These are phyloP conservation scores for Apaloderma vittatum DNA, from an alignment of 2,113 vertebrate species.

Conservation along the genomic window DNA sequence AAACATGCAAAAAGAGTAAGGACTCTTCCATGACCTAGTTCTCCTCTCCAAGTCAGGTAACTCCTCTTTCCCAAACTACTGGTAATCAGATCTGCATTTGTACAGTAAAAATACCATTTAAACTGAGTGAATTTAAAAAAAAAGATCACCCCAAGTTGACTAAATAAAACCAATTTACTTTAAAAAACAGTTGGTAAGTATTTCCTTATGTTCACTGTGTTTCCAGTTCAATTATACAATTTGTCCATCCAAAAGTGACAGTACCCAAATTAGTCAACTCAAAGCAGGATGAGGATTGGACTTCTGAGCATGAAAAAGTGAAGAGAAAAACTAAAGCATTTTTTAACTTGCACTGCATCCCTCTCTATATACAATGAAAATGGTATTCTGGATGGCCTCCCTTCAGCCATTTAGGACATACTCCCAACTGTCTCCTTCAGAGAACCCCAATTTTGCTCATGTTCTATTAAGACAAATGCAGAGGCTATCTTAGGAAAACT, in stretches of 20 bases:
- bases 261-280: not conserved
- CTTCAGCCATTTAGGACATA: not conserved
- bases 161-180: not conserved
- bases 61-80: not conserved
- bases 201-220: not conserved
- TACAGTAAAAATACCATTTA: not conserved
- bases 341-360: not conserved
- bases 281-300: not conserved
- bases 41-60: not conserved
- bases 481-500: not conserved
- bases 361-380: not conserved
- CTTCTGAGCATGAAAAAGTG: not conserved
- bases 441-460: not conserved
- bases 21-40: not conserved
- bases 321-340: not conserved
- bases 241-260: not conserved
- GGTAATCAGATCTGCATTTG: not conserved
- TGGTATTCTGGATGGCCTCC: not conserved
- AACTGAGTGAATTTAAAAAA: not conserved
- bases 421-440: not conserved
- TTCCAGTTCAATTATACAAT: not conserved
- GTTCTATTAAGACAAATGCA: not conserved
- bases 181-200: not conserved
- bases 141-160: not conserved
- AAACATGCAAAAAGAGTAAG: not conserved